Evolutionary conservation across 2,113 vertebrate genomes (phyloP), one percentile per base, ranked within the genome.

Genomic region (Etia nguti): DNA sequence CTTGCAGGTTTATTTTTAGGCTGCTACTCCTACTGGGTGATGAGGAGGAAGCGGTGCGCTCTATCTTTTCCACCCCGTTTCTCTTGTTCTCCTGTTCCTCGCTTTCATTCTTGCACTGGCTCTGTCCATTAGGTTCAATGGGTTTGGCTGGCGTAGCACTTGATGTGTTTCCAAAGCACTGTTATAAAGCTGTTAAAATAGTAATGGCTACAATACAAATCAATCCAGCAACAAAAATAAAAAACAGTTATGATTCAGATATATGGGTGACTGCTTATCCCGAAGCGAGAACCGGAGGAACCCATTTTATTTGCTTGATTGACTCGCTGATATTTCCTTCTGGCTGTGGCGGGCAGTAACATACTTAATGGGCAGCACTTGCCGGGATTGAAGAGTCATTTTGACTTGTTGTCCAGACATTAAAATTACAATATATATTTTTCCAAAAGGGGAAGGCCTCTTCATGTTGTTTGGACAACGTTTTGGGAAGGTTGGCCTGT

Each of bases 1-100:
- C 91, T 93, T 92, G 93, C 90, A 77, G 90, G 90, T 91, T 92
- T 94, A 94, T 95, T 94, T 94, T 93, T 94, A 94, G 94, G 77
- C 57, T 73, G 59, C 88, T 65, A 24, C 89, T 92, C 92, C 93
- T 90, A 90, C 91, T 89, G 91, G 81, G 92, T 84, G 91, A 92
- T 82, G 82, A 86, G 57, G 65, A 92, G 85, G 86, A 86, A 92
- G 87, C 83, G 52, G 83, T 10, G n/a, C 55, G 36, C 82, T 80
- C 81, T 79, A 55, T 86, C 79, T 84, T 52, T 80, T 86, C 68
- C 81, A 82, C 77, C 77, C 48, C 10, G 60, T 77, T 87, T 81
- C n/a, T 86, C 77, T 87, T 38, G 73, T 81, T 84, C 29, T 85
- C 59, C 52, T 24, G 56, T 88, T 65, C n/a, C 68, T 79, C 38